Evolutionary conservation across 23 tunicate genomes (phyloP), one percentile per base, ranked within the genome.

Genomic region (Trididemnum clinides): DNA sequence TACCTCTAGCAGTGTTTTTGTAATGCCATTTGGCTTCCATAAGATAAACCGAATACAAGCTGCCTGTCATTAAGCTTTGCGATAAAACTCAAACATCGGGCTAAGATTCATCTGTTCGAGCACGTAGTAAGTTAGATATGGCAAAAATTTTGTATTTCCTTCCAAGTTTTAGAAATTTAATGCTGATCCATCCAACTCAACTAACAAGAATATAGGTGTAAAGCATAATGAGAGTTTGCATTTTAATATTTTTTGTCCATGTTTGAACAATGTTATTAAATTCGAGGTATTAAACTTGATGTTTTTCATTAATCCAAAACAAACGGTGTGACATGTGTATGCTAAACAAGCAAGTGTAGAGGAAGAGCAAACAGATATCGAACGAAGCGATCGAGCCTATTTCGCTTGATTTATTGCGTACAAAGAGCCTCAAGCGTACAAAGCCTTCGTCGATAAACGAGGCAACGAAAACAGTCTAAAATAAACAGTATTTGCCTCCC

Each of bases 401-500:
- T 27, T 74, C 83, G 63, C 72, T 5, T 33, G 85, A 85, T 80
- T 87, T 85, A 87, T 87, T 87, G 80, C 80, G 80, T 79, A 51
- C 85, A 64, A 78, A 87, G 81, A 71, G 91, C 85, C 85, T 81
- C 69, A 54, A 39, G 85, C 78, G 85, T 50, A 69, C 69, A 87
- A 73, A 69, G 84, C 84, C n/a, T 82, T 64, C 50, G 34, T 70
- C 84, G 85, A 80, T 71, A 80, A 39, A 82, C 91, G 82, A 36
- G 73, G 78, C 87, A 83, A 71, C 87, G 79, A 72, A 84, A 84
- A 87, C 91, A 87, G 91, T 39, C 78, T 36, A 87, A 87, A 87
- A 87, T 87, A 87, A 87, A 87, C 91, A 87, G 72, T 34, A 64
- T 81, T 82, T 59, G 92, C 92, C 92, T 88, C 92, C 92, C 92